These are phyloP conservation scores for Salvator merianae DNA, from an alignment of 2,113 vertebrate species.

Conservation along the genomic window DNA sequence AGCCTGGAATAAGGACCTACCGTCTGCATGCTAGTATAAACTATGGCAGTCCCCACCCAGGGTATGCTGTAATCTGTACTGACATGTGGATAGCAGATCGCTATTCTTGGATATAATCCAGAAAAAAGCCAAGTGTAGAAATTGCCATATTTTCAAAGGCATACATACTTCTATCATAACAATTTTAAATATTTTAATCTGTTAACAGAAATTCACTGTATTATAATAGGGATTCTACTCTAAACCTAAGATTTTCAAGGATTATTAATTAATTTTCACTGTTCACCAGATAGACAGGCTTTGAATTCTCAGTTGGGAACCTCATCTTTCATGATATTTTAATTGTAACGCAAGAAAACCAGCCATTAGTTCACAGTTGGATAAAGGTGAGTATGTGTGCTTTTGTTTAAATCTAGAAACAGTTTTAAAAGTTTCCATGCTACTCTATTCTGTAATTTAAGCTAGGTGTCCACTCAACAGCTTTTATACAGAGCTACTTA, in stretches of 20 bases:
- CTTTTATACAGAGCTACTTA: neutral
- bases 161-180: no score
- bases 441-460: no score
- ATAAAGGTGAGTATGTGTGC: neutral
- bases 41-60: no score
- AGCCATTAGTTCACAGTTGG: neutral
- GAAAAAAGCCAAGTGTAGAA: no score
- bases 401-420: neutral
- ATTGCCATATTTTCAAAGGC: no score
- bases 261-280: neutral
- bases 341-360: no score
- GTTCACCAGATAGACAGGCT: neutral
- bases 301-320: neutral
- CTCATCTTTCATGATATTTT: neutral
- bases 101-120: no score
- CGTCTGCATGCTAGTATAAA: no score
- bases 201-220: neutral
- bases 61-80: no score
- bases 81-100: no score
- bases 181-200: neutral
- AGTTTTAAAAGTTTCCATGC: neutral
- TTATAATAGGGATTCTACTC: neutral
- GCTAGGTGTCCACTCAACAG: neutral
- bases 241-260: no score
- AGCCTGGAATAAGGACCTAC: no score